These are phyloP conservation scores for Pemphigus obesinymphae DNA, from an alignment of 1,140 invertebrate species.

Conservation along the genomic window DNA sequence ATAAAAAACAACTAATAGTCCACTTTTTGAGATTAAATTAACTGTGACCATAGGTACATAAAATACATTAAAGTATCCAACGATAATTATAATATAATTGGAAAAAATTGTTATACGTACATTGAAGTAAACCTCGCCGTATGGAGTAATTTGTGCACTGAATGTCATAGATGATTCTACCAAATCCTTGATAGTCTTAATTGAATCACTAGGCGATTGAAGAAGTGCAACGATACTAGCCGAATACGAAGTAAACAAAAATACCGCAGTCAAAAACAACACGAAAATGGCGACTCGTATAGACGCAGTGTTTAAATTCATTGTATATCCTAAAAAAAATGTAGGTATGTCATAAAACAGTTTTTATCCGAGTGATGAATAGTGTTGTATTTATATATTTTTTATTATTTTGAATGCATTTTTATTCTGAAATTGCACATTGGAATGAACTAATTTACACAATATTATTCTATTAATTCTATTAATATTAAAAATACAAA, in stretches of 20 bases:
- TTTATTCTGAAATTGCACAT: no score
- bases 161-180: conserved; percentile 58
- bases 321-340: conserved; percentile 48
- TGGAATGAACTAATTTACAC: no score
- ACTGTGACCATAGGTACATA: no score
- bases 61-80: no score
- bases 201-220: conserved; percentile 59
- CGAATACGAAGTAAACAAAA: conserved; percentile 67
- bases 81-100: no score
- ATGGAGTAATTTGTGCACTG: conserved; percentile 60
- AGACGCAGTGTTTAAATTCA: not conserved
- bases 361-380: no score
- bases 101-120: no score
- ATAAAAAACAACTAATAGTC: not conserved
- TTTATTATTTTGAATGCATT: not conserved
- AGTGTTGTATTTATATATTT: no score
- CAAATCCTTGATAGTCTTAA: conserved; percentile 60
- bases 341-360: no score
- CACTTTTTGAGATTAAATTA: no score
- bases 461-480: no score
- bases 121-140: conserved; percentile 51
- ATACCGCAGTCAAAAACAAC: conserved; percentile 57
- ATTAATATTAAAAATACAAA: no score
- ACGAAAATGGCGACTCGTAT: conserved; percentile 55
- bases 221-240: conserved; percentile 69